These are phyloP conservation scores for Scaptomyza tumidula DNA, from an alignment of 2,888 invertebrate genomes.

Conservation along the genomic window DNA sequence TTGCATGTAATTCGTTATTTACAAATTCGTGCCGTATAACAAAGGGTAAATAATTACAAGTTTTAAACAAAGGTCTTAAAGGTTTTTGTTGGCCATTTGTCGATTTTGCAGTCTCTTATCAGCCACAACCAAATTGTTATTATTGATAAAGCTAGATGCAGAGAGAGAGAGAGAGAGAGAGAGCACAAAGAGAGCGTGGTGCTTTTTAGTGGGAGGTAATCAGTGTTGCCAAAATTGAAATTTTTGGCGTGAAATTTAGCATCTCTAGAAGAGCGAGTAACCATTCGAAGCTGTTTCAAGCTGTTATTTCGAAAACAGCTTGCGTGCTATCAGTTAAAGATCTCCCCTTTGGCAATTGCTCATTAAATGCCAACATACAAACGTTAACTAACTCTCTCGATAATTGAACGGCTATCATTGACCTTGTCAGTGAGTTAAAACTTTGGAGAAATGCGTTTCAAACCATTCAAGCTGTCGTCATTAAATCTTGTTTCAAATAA, in stretches of 20 bases:
- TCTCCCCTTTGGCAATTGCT: conserved; percentile 13
- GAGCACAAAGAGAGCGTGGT: conserved; percentile 2
- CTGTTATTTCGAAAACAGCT: neutral
- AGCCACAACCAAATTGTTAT: conserved; percentile 37
- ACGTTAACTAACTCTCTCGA: conserved; percentile 18
- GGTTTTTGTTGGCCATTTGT: conserved; percentile 16
- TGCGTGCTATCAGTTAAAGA: conserved; percentile 6
- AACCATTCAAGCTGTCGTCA: conserved; percentile 39
- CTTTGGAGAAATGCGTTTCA: conserved; percentile 52
- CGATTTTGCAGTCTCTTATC: conserved; percentile 48
- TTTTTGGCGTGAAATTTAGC: neutral
- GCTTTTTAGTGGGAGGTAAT: conserved; percentile 1
- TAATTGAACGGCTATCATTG: conserved; percentile 55
- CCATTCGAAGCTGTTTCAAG: neutral
- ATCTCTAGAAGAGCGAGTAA: neutral
- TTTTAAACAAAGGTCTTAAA: conserved; percentile 12
- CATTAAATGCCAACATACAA: conserved; percentile 44
- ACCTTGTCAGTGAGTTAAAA: conserved; percentile 68
- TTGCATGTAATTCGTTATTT: conserved; percentile 7
- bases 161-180: neutral
- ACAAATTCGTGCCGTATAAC: conserved; percentile 16
- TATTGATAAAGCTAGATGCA: conserved; percentile 48
- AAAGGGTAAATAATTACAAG: conserved; percentile 28
- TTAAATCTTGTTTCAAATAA: conserved; percentile 49
- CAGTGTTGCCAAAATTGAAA: conserved; percentile 6